Evolutionary conservation across 2,113 vertebrate species (phyloP).

Genomic region (Podiceps cristatus): DNA sequence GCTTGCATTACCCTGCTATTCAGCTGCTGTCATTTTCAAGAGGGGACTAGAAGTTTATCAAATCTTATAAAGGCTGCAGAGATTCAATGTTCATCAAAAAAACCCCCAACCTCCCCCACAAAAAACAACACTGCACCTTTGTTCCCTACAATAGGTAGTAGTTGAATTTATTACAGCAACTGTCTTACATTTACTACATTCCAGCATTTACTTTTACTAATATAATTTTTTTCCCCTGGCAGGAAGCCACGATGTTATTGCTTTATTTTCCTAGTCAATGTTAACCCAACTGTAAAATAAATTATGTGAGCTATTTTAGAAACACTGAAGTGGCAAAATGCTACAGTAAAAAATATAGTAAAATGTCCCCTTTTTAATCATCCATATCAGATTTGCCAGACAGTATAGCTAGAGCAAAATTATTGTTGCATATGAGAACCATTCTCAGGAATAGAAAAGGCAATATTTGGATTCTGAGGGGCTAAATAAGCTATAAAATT

Average conservation of each 20-base stretch:
- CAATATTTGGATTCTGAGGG: not conserved
- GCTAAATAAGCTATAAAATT: not conserved
- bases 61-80: not conserved
- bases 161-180: not conserved
- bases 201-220: not conserved
- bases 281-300: slow-evolving; percentile 53
- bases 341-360: not conserved
- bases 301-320: slow-evolving; percentile 39
- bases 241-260: not conserved
- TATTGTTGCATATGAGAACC: not conserved
- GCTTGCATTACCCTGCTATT: not conserved
- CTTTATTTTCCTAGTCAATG: slow-evolving; percentile 30
- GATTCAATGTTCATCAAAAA: not conserved
- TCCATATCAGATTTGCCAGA: not conserved
- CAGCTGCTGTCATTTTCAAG: not conserved
- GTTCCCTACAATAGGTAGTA: not conserved
- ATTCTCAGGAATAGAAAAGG: not conserved
- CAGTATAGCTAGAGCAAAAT: not conserved
- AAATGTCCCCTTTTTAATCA: not conserved
- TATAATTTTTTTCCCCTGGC: not conserved
- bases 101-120: not conserved
- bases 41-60: not conserved
- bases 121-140: not conserved
- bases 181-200: not conserved
- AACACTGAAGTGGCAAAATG: slow-evolving; percentile 40